Base-by-base conservation (phyloP, 2,888 invertebrate genomes). In the Therioaphis trifolii region DNA sequence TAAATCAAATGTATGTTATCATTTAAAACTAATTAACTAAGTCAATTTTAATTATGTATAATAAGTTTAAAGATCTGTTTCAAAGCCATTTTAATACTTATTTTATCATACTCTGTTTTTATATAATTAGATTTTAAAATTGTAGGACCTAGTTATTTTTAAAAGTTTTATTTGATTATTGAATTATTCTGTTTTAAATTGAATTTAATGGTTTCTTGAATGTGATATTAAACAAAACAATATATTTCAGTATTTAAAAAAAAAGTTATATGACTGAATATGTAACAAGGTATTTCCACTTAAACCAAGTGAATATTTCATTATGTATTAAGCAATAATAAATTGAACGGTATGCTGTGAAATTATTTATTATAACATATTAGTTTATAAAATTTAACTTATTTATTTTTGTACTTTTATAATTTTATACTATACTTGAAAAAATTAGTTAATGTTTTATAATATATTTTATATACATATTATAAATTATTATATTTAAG, bases 371-470 rank as follows among this genome's bases (percentile, higher is more conserved):
- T 49, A 18, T n/a, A n/a, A n/a, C n/a, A 18, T 71, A 18, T 71
- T 43, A 35, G 35, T 69, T 43, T 46, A 14, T 24, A 14, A 24
- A 43, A 69, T 18, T 49, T 12, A 2, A 55, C n/a, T 46, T 29
- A 29, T 29, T 76, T 46, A 55, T 55, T 76, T 63, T 61, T 76
- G 12, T 76, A 61, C 43, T 76, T 58, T 75, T 61, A 58, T 75
- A 75, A 40, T 58, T 76, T 61, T 76, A n/a, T 76, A 61, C 11
- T 75, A 18, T 46, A 76, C 14, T 76, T 29, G 18, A n/a, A 61
- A 63, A 46, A 63, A 29, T 4, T 43, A 76, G 61, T 46, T n/a
- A 4, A 40, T 76, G 46, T 76, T 43, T 76, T n/a, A 76, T 27
- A 46, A 27, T 61, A 46, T 40, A 74, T 74, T 75, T 75, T 58